phyloP scores from a whole-genome alignment of 92 coral and sea anemone species.

The Plumapathes pennacea region DNA sequence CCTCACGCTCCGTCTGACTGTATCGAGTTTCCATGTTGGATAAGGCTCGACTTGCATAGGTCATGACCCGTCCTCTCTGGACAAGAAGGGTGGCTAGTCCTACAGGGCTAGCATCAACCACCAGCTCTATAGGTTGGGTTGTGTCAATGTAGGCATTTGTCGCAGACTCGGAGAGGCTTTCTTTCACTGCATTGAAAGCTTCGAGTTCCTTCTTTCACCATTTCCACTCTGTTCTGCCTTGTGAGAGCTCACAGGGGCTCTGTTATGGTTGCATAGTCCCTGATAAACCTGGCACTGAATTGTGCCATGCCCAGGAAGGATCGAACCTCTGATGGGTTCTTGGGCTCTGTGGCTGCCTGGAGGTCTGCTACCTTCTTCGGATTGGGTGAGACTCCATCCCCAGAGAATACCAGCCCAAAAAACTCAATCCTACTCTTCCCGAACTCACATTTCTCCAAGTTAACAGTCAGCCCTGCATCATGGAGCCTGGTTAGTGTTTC shows the following conservation, averaged over 20 bases:
- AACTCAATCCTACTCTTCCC: constrained; percentile 11
- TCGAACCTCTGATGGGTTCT: neutral
- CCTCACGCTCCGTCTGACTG: constrained; percentile 59
- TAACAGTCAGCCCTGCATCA: constrained; percentile 8
- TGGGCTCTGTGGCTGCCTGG: constrained; percentile 2
- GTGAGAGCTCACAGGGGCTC: constrained; percentile 24
- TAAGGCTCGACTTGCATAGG: constrained; percentile 61
- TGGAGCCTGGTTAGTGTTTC: neutral
- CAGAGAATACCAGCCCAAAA: constrained; percentile 12
- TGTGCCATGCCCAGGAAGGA: constrained; percentile 8
- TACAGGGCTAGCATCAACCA: constrained; percentile 54
- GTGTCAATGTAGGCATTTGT: constrained; percentile 5
- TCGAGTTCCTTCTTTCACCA: constrained; percentile 18
- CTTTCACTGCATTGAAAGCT: constrained; percentile 10
- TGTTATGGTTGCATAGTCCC: constrained; percentile 7
- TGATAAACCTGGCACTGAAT: constrained; percentile 2
- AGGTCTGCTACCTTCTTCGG: constrained; percentile 20
- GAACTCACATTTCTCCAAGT: constrained; percentile 13
- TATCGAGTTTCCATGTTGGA: constrained; percentile 47
- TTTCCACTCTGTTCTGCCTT: constrained; percentile 3
- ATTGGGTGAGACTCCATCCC: constrained; percentile 20
- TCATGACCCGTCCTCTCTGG: constrained; percentile 38
- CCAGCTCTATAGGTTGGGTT: too few species aligned
- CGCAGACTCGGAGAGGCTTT: neutral
- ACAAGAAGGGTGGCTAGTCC: constrained; percentile 42